Conservation (phyloP, 2,797 vertebrate species). For the Telmatherina bonti region DNA sequence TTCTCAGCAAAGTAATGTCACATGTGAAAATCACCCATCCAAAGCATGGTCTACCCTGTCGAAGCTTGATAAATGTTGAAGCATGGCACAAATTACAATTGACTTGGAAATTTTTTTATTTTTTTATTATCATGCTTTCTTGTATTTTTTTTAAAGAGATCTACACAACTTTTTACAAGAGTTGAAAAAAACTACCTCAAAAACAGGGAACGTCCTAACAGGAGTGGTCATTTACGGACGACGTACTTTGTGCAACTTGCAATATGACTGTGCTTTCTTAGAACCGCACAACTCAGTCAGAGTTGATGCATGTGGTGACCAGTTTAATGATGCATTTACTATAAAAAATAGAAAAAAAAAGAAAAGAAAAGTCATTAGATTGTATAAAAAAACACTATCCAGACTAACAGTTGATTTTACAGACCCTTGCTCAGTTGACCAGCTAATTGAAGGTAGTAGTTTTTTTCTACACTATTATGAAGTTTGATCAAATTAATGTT, state of each 20-base stretch:
- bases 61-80: constrained; percentile 57
- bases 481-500: not conserved
- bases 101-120: constrained; percentile 16
- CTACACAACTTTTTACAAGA: not conserved
- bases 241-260: no score
- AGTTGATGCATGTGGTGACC: not conserved
- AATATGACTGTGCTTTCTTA: no score
- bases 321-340: not conserved
- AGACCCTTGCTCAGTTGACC: not conserved
- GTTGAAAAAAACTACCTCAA: not conserved
- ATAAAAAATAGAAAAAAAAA: not conserved
- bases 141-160: not conserved
- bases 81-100: constrained; percentile 43
- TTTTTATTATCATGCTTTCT: constrained; percentile 22
- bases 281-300: not conserved
- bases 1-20: constrained; percentile 76
- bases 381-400: not conserved
- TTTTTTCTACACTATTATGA: not conserved
- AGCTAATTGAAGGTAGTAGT: not conserved
- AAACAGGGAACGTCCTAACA: not conserved
- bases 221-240: not conserved
- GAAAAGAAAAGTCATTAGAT: not conserved
- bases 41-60: constrained; percentile 66
- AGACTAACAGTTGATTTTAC: not conserved
- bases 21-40: constrained; percentile 76